These are phyloP conservation scores for Notoglanidium macrostoma DNA, from an alignment of 2,797 vertebrate genomes.

Conservation along the genomic window DNA sequence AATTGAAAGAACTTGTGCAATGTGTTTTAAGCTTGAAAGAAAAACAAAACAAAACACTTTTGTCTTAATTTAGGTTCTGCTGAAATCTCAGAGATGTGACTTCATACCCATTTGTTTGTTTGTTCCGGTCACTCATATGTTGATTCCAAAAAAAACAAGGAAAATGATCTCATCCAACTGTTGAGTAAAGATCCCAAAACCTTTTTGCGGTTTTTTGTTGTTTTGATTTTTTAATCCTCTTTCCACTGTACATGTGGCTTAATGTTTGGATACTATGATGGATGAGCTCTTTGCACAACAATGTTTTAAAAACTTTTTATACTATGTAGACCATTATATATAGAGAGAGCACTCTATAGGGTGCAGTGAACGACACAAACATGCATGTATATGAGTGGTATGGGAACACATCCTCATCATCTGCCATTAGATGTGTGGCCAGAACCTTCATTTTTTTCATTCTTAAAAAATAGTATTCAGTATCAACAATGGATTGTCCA, in stretches of 20 bases:
- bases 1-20: background rate
- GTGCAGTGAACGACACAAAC: background rate
- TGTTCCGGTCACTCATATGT: no score
- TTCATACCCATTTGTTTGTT: background rate
- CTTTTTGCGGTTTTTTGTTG: background rate
- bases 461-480: background rate
- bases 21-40: background rate
- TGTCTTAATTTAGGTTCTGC: background rate
- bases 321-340: background rate
- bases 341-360: background rate
- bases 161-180: background rate
- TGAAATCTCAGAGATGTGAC: background rate
- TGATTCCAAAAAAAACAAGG: background rate
- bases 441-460: background rate
- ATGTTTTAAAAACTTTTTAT: background rate
- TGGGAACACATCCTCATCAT: background rate
- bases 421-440: background rate
- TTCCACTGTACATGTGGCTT: background rate
- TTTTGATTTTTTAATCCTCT: background rate
- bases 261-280: no score
- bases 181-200: background rate
- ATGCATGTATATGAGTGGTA: background rate
- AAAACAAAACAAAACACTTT: background rate
- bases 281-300: background rate
- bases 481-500: background rate